These are phyloP conservation scores for Urophycis tenuis DNA, from an alignment of 2,797 vertebrate species.

Conservation along the genomic window DNA sequence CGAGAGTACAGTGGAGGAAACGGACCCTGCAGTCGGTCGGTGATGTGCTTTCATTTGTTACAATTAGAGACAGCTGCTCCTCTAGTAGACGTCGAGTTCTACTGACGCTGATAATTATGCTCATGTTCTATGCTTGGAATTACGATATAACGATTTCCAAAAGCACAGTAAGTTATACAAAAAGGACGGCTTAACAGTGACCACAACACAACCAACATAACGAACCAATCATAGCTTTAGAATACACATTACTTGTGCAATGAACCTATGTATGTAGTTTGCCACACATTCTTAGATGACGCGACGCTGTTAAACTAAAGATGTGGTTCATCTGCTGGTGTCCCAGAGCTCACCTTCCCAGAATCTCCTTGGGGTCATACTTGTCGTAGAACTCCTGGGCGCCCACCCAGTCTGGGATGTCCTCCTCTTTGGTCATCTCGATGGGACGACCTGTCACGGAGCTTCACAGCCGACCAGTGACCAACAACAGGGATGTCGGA, in stretches of 20 bases:
- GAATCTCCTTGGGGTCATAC: conserved; percentile 91
- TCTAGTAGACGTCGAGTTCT: neutral
- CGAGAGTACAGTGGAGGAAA: neutral
- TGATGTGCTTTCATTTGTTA: neutral
- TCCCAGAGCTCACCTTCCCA: conserved; percentile 80
- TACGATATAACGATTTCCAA: neutral
- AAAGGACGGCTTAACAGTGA: neutral
- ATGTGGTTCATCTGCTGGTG: neutral
- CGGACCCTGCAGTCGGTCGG: neutral
- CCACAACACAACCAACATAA: neutral
- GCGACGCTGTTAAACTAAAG: neutral
- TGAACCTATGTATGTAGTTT: neutral
- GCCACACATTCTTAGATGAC: neutral
- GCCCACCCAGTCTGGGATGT: conserved; percentile 79
- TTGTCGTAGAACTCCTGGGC: conserved; percentile 92
- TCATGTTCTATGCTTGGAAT: neutral
- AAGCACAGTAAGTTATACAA: neutral
- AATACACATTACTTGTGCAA: neutral
- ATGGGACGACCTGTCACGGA: too few relatives aligned
- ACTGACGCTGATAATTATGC: neutral
- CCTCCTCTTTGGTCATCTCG: conserved; percentile 88
- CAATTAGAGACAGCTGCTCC: neutral
- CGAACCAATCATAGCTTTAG: neutral
- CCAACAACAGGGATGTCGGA: conserved; percentile 21
- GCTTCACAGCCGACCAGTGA: conserved; percentile 26